A percentile compares a stretch with the other conserved stretches of the same genome.
Conservation (phyloP, 2,113 vertebrate species). For the Pituophis catenifer region DNA sequence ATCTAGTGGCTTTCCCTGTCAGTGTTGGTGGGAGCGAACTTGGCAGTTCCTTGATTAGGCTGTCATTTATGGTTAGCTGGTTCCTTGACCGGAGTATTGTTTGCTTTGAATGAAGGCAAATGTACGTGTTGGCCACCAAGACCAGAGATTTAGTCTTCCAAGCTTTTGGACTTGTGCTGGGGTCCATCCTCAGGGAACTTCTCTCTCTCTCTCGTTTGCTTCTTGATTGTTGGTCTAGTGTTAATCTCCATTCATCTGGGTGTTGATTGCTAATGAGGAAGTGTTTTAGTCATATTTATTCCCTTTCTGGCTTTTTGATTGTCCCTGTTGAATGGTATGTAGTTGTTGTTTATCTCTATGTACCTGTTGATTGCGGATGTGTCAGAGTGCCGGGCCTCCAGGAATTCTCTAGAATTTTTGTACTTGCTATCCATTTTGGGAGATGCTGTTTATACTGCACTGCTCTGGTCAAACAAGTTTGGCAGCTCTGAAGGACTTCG, state of each 20-base stretch:
- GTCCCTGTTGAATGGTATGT: not conserved
- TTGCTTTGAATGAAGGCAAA: not conserved
- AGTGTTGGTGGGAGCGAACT: not conserved
- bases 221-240: not conserved
- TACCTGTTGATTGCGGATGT: not conserved
- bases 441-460: not conserved
- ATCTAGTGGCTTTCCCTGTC: not conserved
- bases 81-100: not conserved
- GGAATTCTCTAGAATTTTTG: not conserved
- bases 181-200: not conserved
- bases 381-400: not conserved
- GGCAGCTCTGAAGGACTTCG: not conserved
- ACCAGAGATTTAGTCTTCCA: not conserved
- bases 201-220: not conserved
- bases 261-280: not conserved
- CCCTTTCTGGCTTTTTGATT: not conserved
- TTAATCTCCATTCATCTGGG: not conserved
- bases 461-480: not conserved
- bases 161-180: not conserved
- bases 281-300: not conserved
- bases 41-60: not conserved
- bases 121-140: not conserved
- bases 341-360: not conserved
- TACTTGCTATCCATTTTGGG: not conserved
- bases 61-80: not conserved